Conservation (phyloP, 2,113 vertebrate species). For the Sprattus sprattus region DNA sequence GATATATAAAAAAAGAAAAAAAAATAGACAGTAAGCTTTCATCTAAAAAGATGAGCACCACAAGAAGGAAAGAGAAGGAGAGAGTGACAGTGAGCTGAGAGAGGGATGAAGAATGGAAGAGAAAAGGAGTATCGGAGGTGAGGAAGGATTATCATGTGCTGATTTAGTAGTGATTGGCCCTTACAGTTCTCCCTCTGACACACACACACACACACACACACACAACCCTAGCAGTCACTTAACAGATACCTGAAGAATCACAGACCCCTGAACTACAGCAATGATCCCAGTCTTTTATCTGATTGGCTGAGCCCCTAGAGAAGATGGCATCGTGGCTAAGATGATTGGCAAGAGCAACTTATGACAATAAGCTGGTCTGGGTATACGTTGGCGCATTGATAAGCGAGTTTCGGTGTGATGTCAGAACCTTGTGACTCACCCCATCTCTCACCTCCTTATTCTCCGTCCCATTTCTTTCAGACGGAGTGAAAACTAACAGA, state of each 20-base stretch:
- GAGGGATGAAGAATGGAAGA: constrained; percentile 17
- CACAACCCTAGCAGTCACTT: background rate
- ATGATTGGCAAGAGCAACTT: constrained; percentile 33
- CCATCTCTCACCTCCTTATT: background rate
- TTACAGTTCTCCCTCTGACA: background rate
- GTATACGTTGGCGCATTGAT: background rate
- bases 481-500: too few species aligned
- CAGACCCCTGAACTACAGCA: constrained; percentile 6
- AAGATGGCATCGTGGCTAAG: constrained; percentile 22
- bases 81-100: background rate
- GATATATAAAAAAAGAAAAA: constrained; percentile 50
- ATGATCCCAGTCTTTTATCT: background rate
- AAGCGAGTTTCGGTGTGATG: background rate
- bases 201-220: background rate
- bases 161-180: constrained; percentile 1
- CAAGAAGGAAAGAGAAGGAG: constrained; percentile 23
- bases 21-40: background rate
- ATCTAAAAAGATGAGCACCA: constrained; percentile 5
- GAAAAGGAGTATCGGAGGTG: background rate
- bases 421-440: background rate
- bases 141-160: background rate
- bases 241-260: background rate
- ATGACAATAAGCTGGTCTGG: constrained; percentile 30
- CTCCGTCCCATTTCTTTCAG: too few species aligned
- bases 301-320: background rate